Evolutionary conservation across 2,797 vertebrate species (phyloP).

Genomic region (Ciconia nigra): DNA sequence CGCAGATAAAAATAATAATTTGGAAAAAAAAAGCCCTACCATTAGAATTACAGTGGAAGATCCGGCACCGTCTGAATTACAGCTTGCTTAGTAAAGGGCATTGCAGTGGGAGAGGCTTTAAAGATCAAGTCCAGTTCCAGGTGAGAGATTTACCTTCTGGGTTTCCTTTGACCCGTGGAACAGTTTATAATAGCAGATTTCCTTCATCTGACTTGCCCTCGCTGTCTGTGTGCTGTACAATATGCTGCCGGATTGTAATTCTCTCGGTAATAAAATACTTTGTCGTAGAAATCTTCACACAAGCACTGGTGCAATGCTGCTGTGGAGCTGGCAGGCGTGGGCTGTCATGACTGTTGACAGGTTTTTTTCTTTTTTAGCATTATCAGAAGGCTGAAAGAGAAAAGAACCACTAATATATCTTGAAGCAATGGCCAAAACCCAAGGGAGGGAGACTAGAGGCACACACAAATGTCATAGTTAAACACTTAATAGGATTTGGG

Average conservation of each 20-base stretch:
- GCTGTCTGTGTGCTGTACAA: background rate
- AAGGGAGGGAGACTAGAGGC: background rate
- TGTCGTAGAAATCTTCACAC: background rate
- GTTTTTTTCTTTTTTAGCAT: background rate
- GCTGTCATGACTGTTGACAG: rapidly evolving
- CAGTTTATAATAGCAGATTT: background rate
- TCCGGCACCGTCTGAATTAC: background rate
- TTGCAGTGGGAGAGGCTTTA: background rate
- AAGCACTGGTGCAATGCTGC: rapidly evolving
- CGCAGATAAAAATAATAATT: background rate
- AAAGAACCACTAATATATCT: background rate
- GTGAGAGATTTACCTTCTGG: background rate
- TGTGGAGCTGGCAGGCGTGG: background rate
- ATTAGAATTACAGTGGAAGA: background rate
- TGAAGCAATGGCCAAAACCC: background rate
- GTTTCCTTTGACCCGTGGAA: background rate
- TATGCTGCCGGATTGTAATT: background rate
- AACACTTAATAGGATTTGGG: conserved; percentile 19
- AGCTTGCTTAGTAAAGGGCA: background rate
- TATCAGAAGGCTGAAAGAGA: background rate
- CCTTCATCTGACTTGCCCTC: background rate
- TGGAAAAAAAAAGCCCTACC: background rate
- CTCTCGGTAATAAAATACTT: background rate
- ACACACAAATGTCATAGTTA: background rate
- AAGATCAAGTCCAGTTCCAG: background rate